Conservation (phyloP, 1,140 invertebrate species). For the Zaprionus capensis region DNA sequence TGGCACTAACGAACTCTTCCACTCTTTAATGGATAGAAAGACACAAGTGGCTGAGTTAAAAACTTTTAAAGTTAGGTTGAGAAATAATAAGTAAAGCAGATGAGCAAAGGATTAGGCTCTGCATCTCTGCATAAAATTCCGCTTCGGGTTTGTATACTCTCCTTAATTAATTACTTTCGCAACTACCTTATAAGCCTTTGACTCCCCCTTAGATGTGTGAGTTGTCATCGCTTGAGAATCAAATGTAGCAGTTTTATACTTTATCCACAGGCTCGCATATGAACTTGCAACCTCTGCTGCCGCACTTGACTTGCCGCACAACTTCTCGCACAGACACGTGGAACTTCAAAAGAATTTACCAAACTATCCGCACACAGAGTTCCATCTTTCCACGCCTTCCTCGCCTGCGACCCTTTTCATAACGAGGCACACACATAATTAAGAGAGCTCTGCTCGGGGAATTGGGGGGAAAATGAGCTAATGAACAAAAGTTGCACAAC, state of each 20-base stretch:
- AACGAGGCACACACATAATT: constrained; percentile 52
- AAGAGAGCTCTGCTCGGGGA: constrained; percentile 50
- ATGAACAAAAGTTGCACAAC: constrained; percentile 72
- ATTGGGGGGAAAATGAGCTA: constrained; percentile 68
- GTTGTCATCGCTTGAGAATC: background rate
- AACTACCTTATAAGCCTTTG: background rate
- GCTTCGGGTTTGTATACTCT: too few species aligned
- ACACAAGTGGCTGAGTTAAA: too few species aligned
- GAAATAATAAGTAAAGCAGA: background rate
- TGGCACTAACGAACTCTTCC: background rate
- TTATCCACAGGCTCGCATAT: background rate
- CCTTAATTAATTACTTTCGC: background rate
- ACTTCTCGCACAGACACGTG: constrained; percentile 27
- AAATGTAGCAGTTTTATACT: background rate
- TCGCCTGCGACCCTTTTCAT: background rate
- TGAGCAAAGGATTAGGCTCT: background rate
- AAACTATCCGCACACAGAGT: constrained; percentile 23
- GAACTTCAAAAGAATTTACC: constrained; percentile 48
- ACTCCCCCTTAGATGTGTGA: background rate
- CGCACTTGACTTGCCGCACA: constrained; percentile 16
- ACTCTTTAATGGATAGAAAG: background rate
- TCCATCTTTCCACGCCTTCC: constrained; percentile 1
- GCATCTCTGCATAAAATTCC: background rate
- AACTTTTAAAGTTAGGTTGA: too few species aligned
- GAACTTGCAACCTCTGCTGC: constrained; percentile 8